Base-by-base conservation (phyloP, 2,113 vertebrate species). In the Tor tambroides region DNA sequence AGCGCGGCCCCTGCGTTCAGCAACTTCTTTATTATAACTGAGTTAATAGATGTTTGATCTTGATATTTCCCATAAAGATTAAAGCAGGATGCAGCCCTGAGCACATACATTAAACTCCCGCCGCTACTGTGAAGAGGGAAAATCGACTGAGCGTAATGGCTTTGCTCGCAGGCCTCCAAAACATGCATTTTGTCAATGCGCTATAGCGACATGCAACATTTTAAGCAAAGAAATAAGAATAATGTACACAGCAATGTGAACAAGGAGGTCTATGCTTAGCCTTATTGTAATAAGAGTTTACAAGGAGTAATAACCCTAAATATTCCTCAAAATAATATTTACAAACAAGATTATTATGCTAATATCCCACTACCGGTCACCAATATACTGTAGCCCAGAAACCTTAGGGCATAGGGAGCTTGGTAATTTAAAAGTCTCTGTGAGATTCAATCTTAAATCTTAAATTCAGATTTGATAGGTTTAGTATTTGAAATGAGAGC, bases 21-120 rank as follows among this genome's bases (percentile, higher is more conserved):
- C 92, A 92, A 91, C 86, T 87, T 89, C 89, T 94, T 94, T 92
- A 92, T 92, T 84, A 84, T 89, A 89, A 87, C 32, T 71, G 84
- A 90, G 91, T 89, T 94, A 93, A 93, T 92, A 88, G 61, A 54
- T 90, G 72, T 93, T 94, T 93, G 90, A 93, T 93, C 92, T 93
- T 54, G 92, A 6, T 91, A n/a, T 92, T 93, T 82, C 89, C 90
- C 87, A 89, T 91, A 90, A 93, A 94, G 91, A 93, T 91, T 91
- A 91, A 91, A 92, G 91, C 76, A 92, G 90, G 92, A 90, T 85
- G 85, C 30, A 67, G 89, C 90, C 89, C 76, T 49, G 78, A 88
- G 87, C 83, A 63, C 91, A 81, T 88, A 89, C 59, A 91, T 93
- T 90, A 91, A 77, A 87, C 90, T 85, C 87, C 89, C 79, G 79